Evolutionary conservation across 2,888 invertebrate species (phyloP), one percentile per base, ranked within the genome.

Genomic region (Empis livida): DNA sequence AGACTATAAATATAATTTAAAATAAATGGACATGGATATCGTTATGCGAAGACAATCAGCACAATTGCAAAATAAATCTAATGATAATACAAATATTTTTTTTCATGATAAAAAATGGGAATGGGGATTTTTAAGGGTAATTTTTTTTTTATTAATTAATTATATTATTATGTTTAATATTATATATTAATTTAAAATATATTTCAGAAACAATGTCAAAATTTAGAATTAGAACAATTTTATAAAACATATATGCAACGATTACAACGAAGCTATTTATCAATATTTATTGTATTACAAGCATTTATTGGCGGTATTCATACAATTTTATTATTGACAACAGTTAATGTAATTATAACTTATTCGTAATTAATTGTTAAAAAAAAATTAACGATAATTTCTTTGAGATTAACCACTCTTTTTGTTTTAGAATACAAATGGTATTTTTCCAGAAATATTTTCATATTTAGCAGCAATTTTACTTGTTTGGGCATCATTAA

Each of bases 221-320:
- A 82, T 55, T 78, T 84, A 59, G 79, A 81, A 60, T 67, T 89
- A 52, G 85, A 87, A 66, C 77, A 78, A 44, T 72, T 88, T 38
- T 89, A 84, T 64, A 73, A 79, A 53, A 74, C 77, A 52, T 90
- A 89, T 61, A 84, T 82, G 55, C 79, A 83, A 56, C 80, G 86
- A 57, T 71, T 89, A 50, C 82, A 83, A 60, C 80, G 84, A 66
- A 84, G 84, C 45, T 82, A 86, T 55, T 79, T 88, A 52, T 81
- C 83, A 51, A 76, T 87, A 49, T 87, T 84, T 66, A 73, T 87
- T 52, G 72, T 82, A 17, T 71, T 88, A 43, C 78, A 85, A 59
- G 70, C 80, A 47, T 61, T 79, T 35, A 75, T 87, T 45, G 79
- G 80, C 39, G 67, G 77, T 5, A 66, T 73, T 2, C 85, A 88